Evolutionary conservation across 1,140 invertebrate genomes (phyloP).

Genomic region (Stegodyphus dumicola): DNA sequence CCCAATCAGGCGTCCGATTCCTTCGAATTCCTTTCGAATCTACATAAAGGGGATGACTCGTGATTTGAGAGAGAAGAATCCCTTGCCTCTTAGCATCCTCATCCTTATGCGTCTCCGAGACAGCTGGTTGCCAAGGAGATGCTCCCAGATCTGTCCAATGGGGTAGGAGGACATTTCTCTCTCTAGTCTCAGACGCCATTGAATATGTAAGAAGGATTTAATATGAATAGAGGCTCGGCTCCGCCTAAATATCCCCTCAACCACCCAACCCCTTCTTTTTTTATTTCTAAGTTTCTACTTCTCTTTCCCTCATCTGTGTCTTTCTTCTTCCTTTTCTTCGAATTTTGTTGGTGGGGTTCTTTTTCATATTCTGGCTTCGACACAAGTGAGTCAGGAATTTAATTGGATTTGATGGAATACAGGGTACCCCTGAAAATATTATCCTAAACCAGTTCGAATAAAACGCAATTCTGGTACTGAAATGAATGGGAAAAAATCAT

Average conservation of each 20-base stretch:
- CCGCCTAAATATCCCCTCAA: constrained; percentile 52
- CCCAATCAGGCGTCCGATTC: constrained; percentile 42
- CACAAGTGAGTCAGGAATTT: constrained; percentile 47
- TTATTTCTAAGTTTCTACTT: constrained; percentile 12
- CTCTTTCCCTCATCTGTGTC: constrained; percentile 11
- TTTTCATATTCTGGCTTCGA: constrained; percentile 30
- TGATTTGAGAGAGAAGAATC: constrained; percentile 48
- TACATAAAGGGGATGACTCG: constrained; percentile 58
- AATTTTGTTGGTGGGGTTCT: not conserved
- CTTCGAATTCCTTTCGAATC: constrained; percentile 40
- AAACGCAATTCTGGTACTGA: not conserved
- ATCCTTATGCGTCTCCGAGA: constrained; percentile 53
- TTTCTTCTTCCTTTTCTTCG: constrained; percentile 2
- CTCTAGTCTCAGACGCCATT: constrained; percentile 57
- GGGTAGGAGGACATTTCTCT: constrained; percentile 56
- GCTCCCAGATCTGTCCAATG: constrained; percentile 51
- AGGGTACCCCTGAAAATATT: not conserved
- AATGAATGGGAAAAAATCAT: constrained; percentile 4
- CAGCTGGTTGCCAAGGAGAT: constrained; percentile 59
- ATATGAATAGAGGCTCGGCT: constrained; percentile 57
- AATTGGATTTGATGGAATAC: constrained; percentile 50
- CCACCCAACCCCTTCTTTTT: constrained; percentile 4
- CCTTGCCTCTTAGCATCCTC: constrained; percentile 59
- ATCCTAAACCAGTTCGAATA: not conserved
- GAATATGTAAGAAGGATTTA: constrained; percentile 61